These are phyloP conservation scores for Drosophila kurseongensis DNA, from an alignment of 1,140 invertebrate genomes.

Conservation along the genomic window DNA sequence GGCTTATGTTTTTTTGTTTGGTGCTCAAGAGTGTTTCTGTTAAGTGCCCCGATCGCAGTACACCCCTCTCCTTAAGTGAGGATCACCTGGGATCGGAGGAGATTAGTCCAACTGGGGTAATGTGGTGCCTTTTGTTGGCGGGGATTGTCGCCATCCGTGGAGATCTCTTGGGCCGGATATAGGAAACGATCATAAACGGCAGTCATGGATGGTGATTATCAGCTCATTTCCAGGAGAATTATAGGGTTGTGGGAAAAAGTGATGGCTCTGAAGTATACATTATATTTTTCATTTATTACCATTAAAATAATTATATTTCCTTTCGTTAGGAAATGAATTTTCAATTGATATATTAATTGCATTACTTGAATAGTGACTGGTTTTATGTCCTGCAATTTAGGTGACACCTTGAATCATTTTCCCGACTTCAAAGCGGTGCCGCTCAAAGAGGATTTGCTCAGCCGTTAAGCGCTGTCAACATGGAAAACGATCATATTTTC, in stretches of 20 bases:
- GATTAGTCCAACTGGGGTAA: constrained; percentile 36
- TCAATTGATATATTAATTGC: not conserved
- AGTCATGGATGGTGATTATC: not conserved
- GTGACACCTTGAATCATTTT: constrained; percentile 17
- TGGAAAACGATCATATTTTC: constrained; percentile 37
- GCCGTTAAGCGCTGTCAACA: constrained; percentile 30
- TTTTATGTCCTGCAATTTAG: not conserved
- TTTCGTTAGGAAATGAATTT: not conserved
- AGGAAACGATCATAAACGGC: not conserved
- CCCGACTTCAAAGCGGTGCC: constrained; percentile 17
- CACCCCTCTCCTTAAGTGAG: not conserved
- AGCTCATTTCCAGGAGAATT: not conserved
- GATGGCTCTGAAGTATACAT: no score
- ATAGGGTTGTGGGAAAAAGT: not conserved
- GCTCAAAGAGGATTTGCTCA: constrained; percentile 17
- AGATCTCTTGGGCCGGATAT: not conserved
- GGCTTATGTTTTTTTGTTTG: constrained; percentile 11
- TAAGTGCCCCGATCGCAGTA: constrained; percentile 24
- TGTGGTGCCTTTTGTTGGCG: not conserved
- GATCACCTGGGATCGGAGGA: constrained; percentile 11
- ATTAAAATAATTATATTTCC: not conserved
- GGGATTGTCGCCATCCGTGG: not conserved
- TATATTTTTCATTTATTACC: not conserved
- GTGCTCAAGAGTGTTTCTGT: constrained; percentile 20
- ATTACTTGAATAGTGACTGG: not conserved